These are phyloP conservation scores for Carollia perspicillata DNA, from an alignment of 2,113 vertebrate species.

Conservation along the genomic window DNA sequence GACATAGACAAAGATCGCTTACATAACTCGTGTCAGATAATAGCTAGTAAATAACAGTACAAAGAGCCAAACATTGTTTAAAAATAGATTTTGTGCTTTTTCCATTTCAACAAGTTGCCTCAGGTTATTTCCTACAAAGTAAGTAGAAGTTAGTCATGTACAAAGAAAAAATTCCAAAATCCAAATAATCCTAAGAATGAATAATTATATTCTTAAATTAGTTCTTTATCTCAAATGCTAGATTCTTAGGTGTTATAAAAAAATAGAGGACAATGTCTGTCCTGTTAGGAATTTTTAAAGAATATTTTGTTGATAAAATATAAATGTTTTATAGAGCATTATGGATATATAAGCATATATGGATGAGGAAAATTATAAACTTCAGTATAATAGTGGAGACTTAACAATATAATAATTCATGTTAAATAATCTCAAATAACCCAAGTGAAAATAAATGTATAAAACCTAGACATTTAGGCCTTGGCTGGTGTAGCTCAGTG, in stretches of 20 bases:
- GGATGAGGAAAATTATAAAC: not conserved
- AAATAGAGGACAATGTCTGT: not conserved
- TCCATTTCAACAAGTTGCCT: not conserved
- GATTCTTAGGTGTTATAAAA: not conserved
- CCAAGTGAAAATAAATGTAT: not conserved
- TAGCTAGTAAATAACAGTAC: not conserved
- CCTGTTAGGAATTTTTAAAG: not conserved
- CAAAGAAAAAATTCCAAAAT: not conserved
- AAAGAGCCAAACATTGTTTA: not conserved
- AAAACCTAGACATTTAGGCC: not conserved
- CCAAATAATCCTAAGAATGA: not conserved
- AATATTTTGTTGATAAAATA: not conserved
- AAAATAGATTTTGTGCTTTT: not conserved
- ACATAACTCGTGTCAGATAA: not conserved
- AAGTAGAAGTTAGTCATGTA: not conserved
- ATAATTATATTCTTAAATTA: not conserved
- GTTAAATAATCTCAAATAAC: constrained; percentile 13
- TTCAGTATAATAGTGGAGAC: not conserved
- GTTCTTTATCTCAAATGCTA: constrained; percentile 6
- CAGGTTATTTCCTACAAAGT: not conserved
- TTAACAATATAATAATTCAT: not conserved
- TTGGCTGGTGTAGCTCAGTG: no score
- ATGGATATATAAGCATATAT: not conserved
- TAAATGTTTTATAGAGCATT: not conserved
- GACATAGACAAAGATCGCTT: not conserved